Percentiles rank a stretch among this genome's conserved stretches.
These are phyloP conservation scores for Pithys albifrons DNA, from an alignment of 2,113 vertebrate species.

Conservation along the genomic window DNA sequence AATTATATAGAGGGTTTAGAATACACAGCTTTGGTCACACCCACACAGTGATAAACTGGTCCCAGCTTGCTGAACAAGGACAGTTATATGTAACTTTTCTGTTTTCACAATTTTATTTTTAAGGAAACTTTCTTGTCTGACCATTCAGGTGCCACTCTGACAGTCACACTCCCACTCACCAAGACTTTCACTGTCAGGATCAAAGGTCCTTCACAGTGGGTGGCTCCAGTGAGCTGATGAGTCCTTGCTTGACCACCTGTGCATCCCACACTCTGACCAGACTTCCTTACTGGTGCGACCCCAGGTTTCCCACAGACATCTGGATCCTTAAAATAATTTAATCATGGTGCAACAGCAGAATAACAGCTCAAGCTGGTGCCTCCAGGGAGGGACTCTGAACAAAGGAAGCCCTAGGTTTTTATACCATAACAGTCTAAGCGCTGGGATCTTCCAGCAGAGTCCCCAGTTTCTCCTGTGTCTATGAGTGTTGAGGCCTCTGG, in stretches of 20 bases:
- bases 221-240: accelerated
- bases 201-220: accelerated
- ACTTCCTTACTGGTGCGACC: not conserved
- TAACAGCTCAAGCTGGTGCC: accelerated
- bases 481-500: accelerated
- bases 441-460: not conserved
- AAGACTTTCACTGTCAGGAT: accelerated
- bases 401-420: not conserved
- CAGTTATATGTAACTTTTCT: not conserved
- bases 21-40: too few species aligned
- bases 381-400: accelerated
- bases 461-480: not conserved
- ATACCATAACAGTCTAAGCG: not conserved
- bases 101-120: not conserved
- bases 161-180: not conserved
- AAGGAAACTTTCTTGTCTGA: not conserved
- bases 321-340: not conserved
- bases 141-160: not conserved
- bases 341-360: not conserved
- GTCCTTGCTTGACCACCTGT: not conserved
- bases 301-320: not conserved
- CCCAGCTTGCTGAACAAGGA: too few species aligned
- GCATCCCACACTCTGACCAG: not conserved
- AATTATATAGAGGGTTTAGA: too few species aligned
- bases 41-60: too few species aligned